Evolutionary conservation across 2,888 invertebrate genomes (phyloP), one percentile per base, ranked within the genome.

Genomic region (Plagodis dolabraria): DNA sequence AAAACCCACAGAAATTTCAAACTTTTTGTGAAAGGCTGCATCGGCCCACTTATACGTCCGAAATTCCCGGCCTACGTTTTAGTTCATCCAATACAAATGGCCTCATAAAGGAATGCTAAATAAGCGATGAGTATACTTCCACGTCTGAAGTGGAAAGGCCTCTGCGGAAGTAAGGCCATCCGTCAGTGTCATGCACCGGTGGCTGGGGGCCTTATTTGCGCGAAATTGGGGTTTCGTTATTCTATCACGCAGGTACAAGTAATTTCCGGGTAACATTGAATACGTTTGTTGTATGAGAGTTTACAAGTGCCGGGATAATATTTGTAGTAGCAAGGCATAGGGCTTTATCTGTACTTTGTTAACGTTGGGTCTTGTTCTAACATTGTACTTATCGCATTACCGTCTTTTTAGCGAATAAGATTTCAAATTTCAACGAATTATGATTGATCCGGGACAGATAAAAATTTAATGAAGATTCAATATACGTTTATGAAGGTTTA

Each of bases 181-280:
- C 60, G 63, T 67, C 67, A 64, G 43, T 50, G 58, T 47, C 59
- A 48, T 43, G 52, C 7, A 12, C 52, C 47, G 44, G 49, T 7
- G 46, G 40, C 33, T 36, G 53, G 45, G 48, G 40, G 43, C 48
- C 59, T 55, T 63, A 60, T 63, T 64, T 58, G 42, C 33, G 12
- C 43, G 57, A 56, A 59, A 63, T 63, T 51, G 57, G 42, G 47
- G 50, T 47, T 60, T 58, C 64, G 59, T 57, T 63, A 60, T 63
- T 58, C 56, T 58, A 67, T 64, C 64, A 46, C 43, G 54, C 40
- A 47, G 49, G 54, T 56, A 48, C 40, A 47, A 47, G 54, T 56
- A 48, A 49, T 52, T 57, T 57, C 57, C 57, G 53, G 47, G n/a
- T 33, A 47, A 12, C 45, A 55, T 52, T 48, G 50, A 53, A 57